phyloP scores from a whole-genome alignment of 2,113 vertebrate genomes.

The Phocoena phocoena region DNA sequence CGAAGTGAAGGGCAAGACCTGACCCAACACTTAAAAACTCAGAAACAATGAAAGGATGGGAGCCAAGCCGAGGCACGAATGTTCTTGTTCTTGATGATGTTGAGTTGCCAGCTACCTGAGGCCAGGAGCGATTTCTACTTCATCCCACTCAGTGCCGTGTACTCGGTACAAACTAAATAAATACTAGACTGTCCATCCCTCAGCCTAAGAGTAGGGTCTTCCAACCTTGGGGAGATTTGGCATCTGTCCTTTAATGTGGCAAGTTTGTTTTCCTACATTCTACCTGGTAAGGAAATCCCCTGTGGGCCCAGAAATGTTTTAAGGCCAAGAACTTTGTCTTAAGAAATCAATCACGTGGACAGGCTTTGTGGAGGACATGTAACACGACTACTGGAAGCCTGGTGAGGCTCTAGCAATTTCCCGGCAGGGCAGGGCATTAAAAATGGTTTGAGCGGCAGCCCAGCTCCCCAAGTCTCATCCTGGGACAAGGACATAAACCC shows the following conservation, averaged over 20 bases:
- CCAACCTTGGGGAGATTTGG: neutral
- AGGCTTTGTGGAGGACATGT: neutral
- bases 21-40: neutral
- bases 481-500: neutral
- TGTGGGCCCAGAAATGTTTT: neutral
- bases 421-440: too few species aligned
- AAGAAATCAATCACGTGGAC: neutral
- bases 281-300: neutral
- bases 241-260: neutral
- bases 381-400: accelerated
- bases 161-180: neutral
- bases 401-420: neutral
- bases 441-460: neutral
- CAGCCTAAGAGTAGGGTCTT: neutral
- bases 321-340: neutral
- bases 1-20: neutral
- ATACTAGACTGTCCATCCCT: neutral
- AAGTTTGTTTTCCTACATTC: neutral
- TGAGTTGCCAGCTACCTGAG: neutral
- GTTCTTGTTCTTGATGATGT: neutral
- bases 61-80: accelerated
- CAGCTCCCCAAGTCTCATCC: neutral
- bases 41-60: neutral
- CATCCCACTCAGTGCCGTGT: neutral
- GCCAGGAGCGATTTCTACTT: neutral